Evolutionary conservation across 2,888 invertebrate species (phyloP).

Genomic region (Anthophora plumipes): DNA sequence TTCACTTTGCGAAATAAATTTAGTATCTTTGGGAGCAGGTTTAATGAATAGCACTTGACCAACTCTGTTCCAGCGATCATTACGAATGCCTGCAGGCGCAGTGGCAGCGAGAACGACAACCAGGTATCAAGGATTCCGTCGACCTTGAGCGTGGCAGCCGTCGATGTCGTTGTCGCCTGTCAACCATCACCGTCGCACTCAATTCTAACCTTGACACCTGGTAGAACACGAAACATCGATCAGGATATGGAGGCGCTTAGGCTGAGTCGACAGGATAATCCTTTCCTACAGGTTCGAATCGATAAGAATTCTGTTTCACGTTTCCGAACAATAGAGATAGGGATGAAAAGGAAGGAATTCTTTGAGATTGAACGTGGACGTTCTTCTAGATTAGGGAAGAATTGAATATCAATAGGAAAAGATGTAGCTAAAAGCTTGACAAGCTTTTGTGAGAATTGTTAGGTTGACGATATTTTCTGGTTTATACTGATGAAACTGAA

Average conservation of each 20-base stretch:
- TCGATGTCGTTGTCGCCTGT: conserved; percentile 81
- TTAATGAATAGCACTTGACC: background rate
- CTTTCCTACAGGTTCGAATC: conserved; percentile 89
- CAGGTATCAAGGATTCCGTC: conserved; percentile 84
- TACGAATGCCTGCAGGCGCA: conserved; percentile 75
- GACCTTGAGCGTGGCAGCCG: conserved; percentile 84
- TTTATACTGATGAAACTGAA: background rate
- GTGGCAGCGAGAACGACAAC: conserved; percentile 72
- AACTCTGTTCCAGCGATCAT: conserved; percentile 72
- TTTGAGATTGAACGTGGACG: background rate
- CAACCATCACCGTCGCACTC: conserved; percentile 87
- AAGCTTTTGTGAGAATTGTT: no score
- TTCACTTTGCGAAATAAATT: no score
- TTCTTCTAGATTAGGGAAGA: background rate
- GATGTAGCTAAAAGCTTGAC: background rate
- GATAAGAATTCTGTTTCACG: background rate
- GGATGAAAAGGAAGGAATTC: background rate
- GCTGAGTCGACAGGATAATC: conserved; percentile 93
- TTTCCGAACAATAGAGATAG: background rate
- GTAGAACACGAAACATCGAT: conserved; percentile 91
- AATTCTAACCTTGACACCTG: conserved; percentile 90
- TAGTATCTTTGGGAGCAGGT: no score
- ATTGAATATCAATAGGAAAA: background rate
- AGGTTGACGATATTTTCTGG: background rate
- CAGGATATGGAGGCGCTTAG: conserved; percentile 94